phyloP scores from a whole-genome alignment of 1,140 invertebrate genomes.

The Trachymyrmex septentrionalis region DNA sequence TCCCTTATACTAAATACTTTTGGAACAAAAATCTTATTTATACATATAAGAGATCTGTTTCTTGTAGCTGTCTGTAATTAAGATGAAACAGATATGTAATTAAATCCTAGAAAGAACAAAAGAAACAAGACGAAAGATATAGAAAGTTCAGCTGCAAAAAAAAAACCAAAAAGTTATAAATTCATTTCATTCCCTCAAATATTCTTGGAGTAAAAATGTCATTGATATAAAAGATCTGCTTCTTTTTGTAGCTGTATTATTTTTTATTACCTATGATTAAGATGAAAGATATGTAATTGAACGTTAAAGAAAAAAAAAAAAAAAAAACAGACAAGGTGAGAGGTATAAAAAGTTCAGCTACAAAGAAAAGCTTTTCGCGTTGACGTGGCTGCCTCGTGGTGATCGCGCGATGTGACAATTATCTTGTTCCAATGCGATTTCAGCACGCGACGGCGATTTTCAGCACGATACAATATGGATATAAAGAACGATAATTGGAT shows the following conservation, averaged over 20 bases:
- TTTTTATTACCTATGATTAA: background rate
- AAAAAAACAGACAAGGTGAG: background rate
- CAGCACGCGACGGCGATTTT: background rate
- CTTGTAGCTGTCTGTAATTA: background rate
- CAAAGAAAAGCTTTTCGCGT: background rate
- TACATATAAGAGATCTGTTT: background rate
- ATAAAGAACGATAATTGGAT: slow-evolving; percentile 1
- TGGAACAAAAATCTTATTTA: background rate
- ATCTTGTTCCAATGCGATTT: background rate
- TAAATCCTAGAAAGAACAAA: background rate
- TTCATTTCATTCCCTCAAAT: background rate
- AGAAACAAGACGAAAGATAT: background rate
- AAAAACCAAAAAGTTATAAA: background rate
- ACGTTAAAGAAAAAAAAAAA: background rate
- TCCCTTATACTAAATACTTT: background rate
- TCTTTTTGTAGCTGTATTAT: background rate
- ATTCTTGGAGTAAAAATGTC: background rate
- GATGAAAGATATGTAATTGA: background rate
- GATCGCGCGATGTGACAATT: background rate
- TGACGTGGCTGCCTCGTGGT: background rate
- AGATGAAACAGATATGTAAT: background rate
- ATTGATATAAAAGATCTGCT: background rate
- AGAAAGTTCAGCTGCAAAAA: background rate
- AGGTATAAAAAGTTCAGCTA: background rate
- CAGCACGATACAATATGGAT: background rate